Conservation (phyloP, 2,113 vertebrate species). For the Aptenodytes patagonicus region DNA sequence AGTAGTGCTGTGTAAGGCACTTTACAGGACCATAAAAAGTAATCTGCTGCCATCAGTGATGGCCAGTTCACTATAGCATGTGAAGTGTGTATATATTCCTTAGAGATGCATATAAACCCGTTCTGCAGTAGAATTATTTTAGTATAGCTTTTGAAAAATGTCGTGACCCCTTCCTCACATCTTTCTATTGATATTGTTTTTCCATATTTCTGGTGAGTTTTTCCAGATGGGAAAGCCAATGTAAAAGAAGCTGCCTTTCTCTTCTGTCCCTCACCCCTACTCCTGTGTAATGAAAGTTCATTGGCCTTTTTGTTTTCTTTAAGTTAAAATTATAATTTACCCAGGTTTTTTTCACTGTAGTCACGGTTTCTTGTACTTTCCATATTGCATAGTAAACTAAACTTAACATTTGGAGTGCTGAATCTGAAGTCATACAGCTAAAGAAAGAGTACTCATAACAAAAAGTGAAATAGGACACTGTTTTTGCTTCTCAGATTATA, state of each 20-base stretch:
- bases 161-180: not conserved
- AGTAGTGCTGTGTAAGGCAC: not conserved
- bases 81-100: not conserved
- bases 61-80: not conserved
- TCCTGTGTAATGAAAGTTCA: not conserved
- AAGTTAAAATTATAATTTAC: not conserved
- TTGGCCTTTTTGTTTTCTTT: not conserved
- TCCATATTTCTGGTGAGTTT: not conserved
- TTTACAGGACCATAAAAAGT: not conserved
- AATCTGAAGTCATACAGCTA: not conserved
- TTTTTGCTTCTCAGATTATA: not conserved
- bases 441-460: not conserved
- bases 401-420: not conserved
- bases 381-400: not conserved
- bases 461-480: not conserved
- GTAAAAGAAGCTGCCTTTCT: not conserved
- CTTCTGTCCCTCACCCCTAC: rapidly evolving
- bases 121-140: not conserved
- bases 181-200: not conserved
- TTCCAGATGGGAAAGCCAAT: not conserved
- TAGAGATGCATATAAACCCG: not conserved
- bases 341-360: not conserved
- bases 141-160: not conserved
- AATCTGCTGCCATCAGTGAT: not conserved
- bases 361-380: not conserved